A percentile compares a stretch with the other conserved stretches of the same genome.
Conservation (phyloP, 2,888 invertebrate species). For the Iselma pallidipennis region DNA sequence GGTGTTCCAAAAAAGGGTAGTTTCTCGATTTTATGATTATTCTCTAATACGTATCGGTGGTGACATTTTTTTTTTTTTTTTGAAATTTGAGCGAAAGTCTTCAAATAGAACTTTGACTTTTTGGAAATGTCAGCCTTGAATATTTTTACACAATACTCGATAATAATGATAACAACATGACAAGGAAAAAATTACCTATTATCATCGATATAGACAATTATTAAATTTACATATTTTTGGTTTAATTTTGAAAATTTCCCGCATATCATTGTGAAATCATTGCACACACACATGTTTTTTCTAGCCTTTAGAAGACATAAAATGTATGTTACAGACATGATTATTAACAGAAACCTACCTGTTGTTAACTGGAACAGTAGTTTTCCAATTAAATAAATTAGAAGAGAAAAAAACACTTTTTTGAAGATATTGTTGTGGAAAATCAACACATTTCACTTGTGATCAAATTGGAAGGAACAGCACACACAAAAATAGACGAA, state of each 20-base stretch:
- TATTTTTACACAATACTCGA: slow-evolving; percentile 4
- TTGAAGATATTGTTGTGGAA: not conserved
- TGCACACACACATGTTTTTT: slow-evolving; percentile 3
- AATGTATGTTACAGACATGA: not conserved
- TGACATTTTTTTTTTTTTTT: not conserved
- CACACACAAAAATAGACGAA: slow-evolving; percentile 22
- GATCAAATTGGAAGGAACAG: no score
- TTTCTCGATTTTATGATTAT: not conserved
- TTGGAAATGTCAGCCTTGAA: slow-evolving; percentile 17
- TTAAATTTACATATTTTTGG: not conserved
- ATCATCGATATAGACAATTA: no score
- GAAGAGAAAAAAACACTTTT: not conserved
- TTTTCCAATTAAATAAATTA: slow-evolving; percentile 31
- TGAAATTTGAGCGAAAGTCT: slow-evolving; percentile 15
- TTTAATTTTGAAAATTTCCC: slow-evolving; percentile 5
- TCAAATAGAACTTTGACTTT: slow-evolving; percentile 21
- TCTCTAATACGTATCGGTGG: not conserved
- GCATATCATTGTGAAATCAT: slow-evolving; percentile 19
- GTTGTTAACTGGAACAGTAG: slow-evolving; percentile 35
- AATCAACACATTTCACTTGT: slow-evolving; percentile 40
- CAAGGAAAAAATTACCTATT: no score
- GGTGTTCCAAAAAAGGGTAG: no score
- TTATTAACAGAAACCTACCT: slow-evolving; percentile 24
- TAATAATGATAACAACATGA: not conserved
- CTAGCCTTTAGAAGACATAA: not conserved